Conservation (phyloP, 2,797 vertebrate species). For the Columba guinea region DNA sequence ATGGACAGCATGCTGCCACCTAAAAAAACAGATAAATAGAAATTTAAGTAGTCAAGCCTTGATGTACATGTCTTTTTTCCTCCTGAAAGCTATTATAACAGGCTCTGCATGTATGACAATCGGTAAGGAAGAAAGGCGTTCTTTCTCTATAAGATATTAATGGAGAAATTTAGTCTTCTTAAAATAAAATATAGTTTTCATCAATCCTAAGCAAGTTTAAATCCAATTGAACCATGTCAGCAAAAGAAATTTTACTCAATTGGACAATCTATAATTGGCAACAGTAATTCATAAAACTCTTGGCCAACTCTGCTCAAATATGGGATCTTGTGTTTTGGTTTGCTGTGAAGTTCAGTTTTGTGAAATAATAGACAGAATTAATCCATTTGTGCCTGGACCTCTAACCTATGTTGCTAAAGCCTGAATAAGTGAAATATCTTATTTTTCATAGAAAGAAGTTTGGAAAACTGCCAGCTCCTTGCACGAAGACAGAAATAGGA, state of each 20-base stretch:
- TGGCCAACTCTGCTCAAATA: background rate
- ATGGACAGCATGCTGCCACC: background rate
- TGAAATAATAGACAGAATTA: background rate
- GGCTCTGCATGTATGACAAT: background rate
- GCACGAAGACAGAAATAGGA: background rate
- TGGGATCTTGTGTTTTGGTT: background rate
- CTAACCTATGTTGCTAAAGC: background rate
- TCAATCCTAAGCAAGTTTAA: background rate
- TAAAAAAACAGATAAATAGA: background rate
- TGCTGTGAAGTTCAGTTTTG: background rate
- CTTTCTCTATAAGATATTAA: fast-evolving
- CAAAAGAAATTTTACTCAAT: background rate
- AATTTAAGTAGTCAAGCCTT: background rate
- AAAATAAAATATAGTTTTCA: background rate
- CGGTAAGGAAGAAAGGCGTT: background rate
- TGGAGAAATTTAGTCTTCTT: background rate
- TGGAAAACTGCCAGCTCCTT: background rate
- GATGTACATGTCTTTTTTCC: background rate
- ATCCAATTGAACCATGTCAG: background rate
- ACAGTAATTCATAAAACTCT: background rate
- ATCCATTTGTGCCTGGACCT: background rate
- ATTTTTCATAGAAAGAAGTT: constrained; percentile 20
- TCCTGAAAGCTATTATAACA: background rate
- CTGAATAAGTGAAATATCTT: constrained; percentile 1
- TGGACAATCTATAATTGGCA: background rate